A percentile compares a stretch with the other conserved stretches of the same genome.
Conservation (phyloP, 2,797 vertebrate species). For the Sparidentex hasta region DNA sequence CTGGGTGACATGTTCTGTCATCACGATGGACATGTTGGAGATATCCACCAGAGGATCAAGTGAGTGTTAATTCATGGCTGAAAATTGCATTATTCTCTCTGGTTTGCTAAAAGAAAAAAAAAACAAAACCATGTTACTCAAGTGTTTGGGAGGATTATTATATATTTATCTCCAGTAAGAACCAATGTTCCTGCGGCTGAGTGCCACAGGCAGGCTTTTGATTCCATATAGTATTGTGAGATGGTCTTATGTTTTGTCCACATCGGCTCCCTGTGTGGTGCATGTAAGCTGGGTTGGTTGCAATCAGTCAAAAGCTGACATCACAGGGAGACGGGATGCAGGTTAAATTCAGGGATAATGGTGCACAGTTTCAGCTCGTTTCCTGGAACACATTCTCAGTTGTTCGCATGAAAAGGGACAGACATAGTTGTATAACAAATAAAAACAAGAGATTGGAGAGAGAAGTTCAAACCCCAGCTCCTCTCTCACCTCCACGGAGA, state of each 20-base stretch:
- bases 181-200: background rate
- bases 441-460: background rate
- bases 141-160: too few relatives aligned
- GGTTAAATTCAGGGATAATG: background rate
- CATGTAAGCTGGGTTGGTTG: background rate
- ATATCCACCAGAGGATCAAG: background rate
- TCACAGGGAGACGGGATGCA: background rate
- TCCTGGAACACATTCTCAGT: background rate
- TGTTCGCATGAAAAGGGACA: background rate
- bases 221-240: background rate
- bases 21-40: background rate
- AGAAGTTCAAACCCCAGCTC: background rate
- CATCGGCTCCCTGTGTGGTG: too few relatives aligned
- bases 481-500: background rate
- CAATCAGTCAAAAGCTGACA: background rate
- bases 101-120: background rate
- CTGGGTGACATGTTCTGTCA: background rate
- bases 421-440: background rate
- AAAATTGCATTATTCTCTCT: conserved; percentile 3
- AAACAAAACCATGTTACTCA: background rate
- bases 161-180: background rate
- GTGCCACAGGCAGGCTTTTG: background rate
- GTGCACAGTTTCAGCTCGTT: background rate
- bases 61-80: background rate
- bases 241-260: background rate